Evolutionary conservation across 2,113 vertebrate genomes (phyloP), one percentile per base, ranked within the genome.

Genomic region (Plestiodon gilberti): DNA sequence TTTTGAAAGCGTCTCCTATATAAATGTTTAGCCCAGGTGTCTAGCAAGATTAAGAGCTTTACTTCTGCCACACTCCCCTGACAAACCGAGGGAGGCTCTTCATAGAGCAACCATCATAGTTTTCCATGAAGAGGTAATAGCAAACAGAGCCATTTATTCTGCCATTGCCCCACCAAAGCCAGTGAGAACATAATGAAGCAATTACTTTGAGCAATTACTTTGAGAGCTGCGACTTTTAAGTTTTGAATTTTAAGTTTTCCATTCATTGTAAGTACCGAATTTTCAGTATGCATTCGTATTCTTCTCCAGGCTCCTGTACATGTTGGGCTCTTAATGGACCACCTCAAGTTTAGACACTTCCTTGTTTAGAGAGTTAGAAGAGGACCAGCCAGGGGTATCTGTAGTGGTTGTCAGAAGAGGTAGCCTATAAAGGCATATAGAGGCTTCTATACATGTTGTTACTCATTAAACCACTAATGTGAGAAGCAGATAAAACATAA

Each of bases 11-110:
- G 82, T 95, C 94, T 94, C 83, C 83, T 94, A 93, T 93, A 92
- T 90, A 93, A 93, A 93, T 92, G 94, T 94, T 93, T 94, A 94
- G 91, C 89, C 93, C 91, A 93, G 86, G 91, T 94, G 92, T 94
- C 93, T 93, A 81, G 88, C 89, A 80, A 93, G 94, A 95, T 95
- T 95, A 94, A 95, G 93, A 92, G 95, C 91, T 94, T 94, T 94
- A 87, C 89, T 93, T 90, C 88, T 93, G 89, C 90, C 91, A 83
- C 48, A 64, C 88, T 92, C 7, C 0, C 78, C 55, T 30, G 87
- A 4, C 75, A 90, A 55, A 81, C 78, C 0, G 40, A 75, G 0
- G 69, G 91, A 90, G 89, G 90, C 91, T 87, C 94, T 93, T 93
- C 74, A 86, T 61, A 65, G 91, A 92, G 86, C 88, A 93, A 61